Evolutionary conservation across 2,113 vertebrate genomes (phyloP), one percentile per base, ranked within the genome.

Genomic region (Paratilapia polleni): DNA sequence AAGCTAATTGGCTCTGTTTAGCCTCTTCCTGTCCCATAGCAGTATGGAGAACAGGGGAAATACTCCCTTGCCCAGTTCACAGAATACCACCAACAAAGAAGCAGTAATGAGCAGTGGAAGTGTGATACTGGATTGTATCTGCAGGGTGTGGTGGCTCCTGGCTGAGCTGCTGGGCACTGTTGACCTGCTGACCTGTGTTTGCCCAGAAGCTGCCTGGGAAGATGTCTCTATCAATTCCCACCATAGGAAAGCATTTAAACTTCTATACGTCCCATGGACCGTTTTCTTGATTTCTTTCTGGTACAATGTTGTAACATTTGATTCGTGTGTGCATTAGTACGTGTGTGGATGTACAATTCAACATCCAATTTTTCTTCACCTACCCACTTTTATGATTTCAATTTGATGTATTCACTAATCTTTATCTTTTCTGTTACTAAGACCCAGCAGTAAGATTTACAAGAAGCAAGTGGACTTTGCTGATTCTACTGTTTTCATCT

Each of bases 1-100:
- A 89, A 92, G 92, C 70, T 93, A 95, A 95, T 95, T 95, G 88
- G 80, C 83, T 87, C 79, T 79, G 89, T 92, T 95, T 87, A 93
- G 84, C 82, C 83, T 86, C 94, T 95, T 96, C 95, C 95, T 94
- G 89, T 88, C 80, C 88, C 68, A 74, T 36, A 91, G 92, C 90
- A 92, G 79, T 49, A 80, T 26, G 6, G 63, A 81, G 81, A n/a
- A 68, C 82, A 75, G 85, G 73, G 87, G 87, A 85, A 59, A 87
- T 80, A 84, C 80, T 89, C 84, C 26, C 62, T 66, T 34, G 57
- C 77, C 63, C 76, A 78, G 58, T 78, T 90, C 86, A 84, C 78
- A 91, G 63, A 74, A 36, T 81, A 84, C 80, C 88, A 82, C 90
- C 88, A 89, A 87, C 85, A 91, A 73, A 84, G 64, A 61, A 14